Percentiles rank a stretch among this genome's conserved stretches.
Evolutionary conservation across 2,888 invertebrate species (phyloP).

Genomic region (Parnassius smintheus): DNA sequence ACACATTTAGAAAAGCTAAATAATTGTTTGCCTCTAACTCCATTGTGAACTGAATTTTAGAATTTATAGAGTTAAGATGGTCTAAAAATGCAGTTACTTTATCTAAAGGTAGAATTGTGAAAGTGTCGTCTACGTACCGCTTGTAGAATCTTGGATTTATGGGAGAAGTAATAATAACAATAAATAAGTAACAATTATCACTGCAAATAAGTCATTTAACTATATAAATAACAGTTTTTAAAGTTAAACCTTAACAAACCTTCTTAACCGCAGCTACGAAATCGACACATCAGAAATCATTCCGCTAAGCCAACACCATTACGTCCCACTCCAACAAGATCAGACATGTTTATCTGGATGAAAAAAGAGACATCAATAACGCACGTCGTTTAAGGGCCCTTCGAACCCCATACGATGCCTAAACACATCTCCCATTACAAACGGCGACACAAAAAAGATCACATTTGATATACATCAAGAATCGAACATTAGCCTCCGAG

Average conservation of each 20-base stretch:
- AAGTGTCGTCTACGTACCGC: no score
- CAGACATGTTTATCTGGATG: conserved; percentile 66
- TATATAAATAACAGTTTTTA: no score
- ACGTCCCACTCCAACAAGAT: conserved; percentile 38
- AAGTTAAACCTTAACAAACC: not conserved
- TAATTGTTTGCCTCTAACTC: no score
- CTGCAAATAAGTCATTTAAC: no score
- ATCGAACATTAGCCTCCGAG: conserved; percentile 67
- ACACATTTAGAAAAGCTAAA: no score
- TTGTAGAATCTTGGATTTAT: no score
- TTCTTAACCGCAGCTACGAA: conserved; percentile 1
- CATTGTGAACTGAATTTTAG: no score
- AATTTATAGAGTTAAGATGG: no score
- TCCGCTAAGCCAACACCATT: conserved; percentile 54
- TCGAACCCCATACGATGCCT: conserved; percentile 38
- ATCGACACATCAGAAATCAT: conserved; percentile 36
- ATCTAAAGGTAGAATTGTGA: no score
- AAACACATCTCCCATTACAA: conserved; percentile 50
- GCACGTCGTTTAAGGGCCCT: conserved; percentile 53
- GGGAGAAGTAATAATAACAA: no score
- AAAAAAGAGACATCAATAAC: conserved; percentile 71
- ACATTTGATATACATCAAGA: conserved; percentile 74
- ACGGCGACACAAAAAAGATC: conserved; percentile 54
- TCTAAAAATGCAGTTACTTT: no score
- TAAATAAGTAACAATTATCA: no score